Evolutionary conservation across 1,140 invertebrate species (phyloP), one percentile per base, ranked within the genome.

Genomic region (Geopemphigus sp.): DNA sequence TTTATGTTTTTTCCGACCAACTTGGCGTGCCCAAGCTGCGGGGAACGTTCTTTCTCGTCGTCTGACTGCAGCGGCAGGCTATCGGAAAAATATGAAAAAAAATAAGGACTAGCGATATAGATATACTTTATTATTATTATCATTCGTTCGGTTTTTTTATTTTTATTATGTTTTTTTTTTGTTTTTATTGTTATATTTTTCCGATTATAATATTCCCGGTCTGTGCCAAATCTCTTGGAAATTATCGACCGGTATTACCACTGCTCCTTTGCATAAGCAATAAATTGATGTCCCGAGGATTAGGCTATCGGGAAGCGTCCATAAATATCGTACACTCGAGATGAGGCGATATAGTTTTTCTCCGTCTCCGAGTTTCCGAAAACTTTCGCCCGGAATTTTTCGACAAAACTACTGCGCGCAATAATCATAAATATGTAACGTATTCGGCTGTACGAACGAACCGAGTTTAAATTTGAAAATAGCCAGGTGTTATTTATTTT

Each of bases 1-100:
- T 78, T 78, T 78, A 78, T 78, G 74, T 47, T 78, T 78, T 78
- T 78, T 78, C 74, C 74, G 74, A 78, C 74, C 74, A 29, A 63
- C 74, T 78, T 78, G 74, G 74, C 74, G 74, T 39, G 54, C 17
- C 57, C 56, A 63, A 78, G 57, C 57, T 63, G 57, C 74, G 57
- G 74, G 56, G 59, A 76, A 76, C 32, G 29, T 56, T 57, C n/a
- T 17, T 56, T 1, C 5, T 14, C 53, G 19, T 57, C 19, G 10
- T n/a, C 15, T 45, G n/a, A 24, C 29, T 22, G 29, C 17, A 39
- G n/a, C 64, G 15, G 54, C 32, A 1, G 56, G 29, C 15, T 39
- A 78, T 78, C 22, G 74, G 45, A 63, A 78, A 78, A 50, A 26
- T 47, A 24, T 76, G 32, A 68, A 24, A 47, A 47, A 59, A 59